phyloP scores from a whole-genome alignment of 2,888 invertebrate species.

The Cantharis nigra region DNA sequence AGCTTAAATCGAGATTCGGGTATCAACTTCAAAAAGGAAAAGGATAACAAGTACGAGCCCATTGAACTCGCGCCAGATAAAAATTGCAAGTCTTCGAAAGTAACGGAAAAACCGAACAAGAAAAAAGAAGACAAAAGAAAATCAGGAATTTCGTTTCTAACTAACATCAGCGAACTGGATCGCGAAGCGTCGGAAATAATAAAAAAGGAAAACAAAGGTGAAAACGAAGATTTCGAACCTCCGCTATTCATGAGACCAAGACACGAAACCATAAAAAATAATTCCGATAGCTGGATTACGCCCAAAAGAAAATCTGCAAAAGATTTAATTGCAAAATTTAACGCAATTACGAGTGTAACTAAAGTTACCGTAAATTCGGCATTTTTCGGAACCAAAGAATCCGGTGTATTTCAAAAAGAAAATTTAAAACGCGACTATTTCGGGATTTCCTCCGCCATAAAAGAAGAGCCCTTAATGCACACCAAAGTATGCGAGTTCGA shows the following conservation, averaged over 20 bases:
- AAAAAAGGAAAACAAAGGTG: slow-evolving; percentile 57
- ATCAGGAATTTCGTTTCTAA: slow-evolving; percentile 65
- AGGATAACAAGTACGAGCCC: slow-evolving; percentile 48
- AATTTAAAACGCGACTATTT: slow-evolving; percentile 46
- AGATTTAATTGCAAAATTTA: slow-evolving; percentile 67
- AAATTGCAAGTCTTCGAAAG: slow-evolving; percentile 33
- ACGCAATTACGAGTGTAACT: slow-evolving; percentile 64
- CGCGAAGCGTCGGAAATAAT: slow-evolving; percentile 78
- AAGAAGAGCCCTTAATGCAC: slow-evolving; percentile 35
- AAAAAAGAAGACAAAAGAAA: slow-evolving; percentile 59
- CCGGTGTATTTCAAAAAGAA: slow-evolving; percentile 36
- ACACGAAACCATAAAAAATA: slow-evolving; percentile 37
- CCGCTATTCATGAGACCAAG: slow-evolving; percentile 54
- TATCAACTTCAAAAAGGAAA: slow-evolving; percentile 44
- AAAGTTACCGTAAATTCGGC: slow-evolving; percentile 59
- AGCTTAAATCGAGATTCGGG: slow-evolving; percentile 45
- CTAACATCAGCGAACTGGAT: slow-evolving; percentile 80
- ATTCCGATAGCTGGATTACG: slow-evolving; percentile 45
- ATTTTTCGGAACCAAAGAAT: slow-evolving; percentile 54
- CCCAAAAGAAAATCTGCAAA: slow-evolving; percentile 55
- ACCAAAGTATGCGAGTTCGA: slow-evolving; percentile 35
- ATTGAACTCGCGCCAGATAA: slow-evolving; percentile 57
- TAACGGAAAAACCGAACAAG: slow-evolving; percentile 38
- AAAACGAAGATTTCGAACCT: slow-evolving; percentile 40
- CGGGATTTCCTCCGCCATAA: slow-evolving; percentile 42